Evolutionary conservation across 2,888 invertebrate genomes (phyloP).

Genomic region (Ormyrus rosae): DNA sequence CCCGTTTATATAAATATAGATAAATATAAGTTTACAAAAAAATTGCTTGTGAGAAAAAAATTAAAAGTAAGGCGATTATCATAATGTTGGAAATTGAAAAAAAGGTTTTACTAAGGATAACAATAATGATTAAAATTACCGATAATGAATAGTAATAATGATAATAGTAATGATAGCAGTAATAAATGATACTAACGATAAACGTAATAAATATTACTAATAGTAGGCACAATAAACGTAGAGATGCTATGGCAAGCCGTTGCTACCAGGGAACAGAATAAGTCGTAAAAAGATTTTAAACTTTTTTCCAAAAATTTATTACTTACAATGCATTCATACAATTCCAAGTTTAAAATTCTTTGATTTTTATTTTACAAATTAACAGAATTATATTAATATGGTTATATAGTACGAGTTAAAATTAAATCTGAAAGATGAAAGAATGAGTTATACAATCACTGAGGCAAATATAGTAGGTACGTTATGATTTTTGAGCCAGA

Average conservation of each 20-base stretch:
- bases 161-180: conserved; percentile 55
- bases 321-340: conserved; percentile 68
- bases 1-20: neutral
- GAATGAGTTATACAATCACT: conserved; percentile 32
- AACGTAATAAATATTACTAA: conserved; percentile 69
- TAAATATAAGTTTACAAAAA: conserved; percentile 51
- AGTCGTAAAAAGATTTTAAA: conserved; percentile 60
- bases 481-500: conserved; percentile 19
- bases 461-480: conserved; percentile 25
- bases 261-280: conserved; percentile 73
- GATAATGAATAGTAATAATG: conserved; percentile 57
- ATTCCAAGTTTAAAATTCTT: conserved; percentile 59
- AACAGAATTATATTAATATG: conserved; percentile 35
- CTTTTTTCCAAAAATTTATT: conserved; percentile 68
- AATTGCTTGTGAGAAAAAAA: conserved; percentile 16
- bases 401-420: conserved; percentile 32
- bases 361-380: conserved; percentile 59
- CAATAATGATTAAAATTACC: conserved; percentile 60
- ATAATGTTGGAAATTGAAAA: conserved; percentile 59
- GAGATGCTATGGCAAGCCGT: conserved; percentile 68
- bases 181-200: conserved; percentile 53
- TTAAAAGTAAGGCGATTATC: conserved; percentile 44
- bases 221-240: conserved; percentile 74
- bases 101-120: conserved; percentile 37
- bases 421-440: conserved; percentile 25